Conservation (phyloP, 1,140 invertebrate genomes). For the Apis florea region DNA sequence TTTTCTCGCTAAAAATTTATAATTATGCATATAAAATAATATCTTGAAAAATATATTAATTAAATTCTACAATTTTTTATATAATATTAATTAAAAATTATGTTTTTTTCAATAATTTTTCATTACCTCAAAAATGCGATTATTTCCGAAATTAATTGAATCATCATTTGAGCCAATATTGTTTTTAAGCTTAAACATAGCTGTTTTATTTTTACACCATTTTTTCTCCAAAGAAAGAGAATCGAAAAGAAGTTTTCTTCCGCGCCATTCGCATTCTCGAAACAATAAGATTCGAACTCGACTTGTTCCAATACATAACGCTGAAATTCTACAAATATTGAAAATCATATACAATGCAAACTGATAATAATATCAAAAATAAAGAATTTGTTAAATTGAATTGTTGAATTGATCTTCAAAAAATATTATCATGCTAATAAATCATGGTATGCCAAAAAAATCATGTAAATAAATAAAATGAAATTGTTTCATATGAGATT, state of each 20-base stretch:
- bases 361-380: not conserved
- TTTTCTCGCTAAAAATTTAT: constrained; percentile 65
- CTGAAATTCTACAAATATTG: constrained; percentile 32
- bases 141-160: constrained; percentile 11
- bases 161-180: constrained; percentile 11
- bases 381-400: not conserved
- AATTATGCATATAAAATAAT: not conserved
- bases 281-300: constrained; percentile 90
- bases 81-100: not conserved
- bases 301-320: constrained; percentile 80
- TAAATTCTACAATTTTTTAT: not conserved
- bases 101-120: not conserved
- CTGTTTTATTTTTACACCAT: constrained; percentile 43
- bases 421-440: no score
- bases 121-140: constrained; percentile 41
- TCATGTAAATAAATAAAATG: not conserved
- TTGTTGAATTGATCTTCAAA: no score
- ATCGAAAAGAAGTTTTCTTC: constrained; percentile 91
- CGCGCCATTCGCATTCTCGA: constrained; percentile 90
- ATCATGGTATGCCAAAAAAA: no score
- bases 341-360: not conserved
- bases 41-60: not conserved
- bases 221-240: constrained; percentile 83
- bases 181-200: constrained; percentile 41
- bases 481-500: not conserved